These are phyloP conservation scores for Melanotaenia duboulayi DNA, from an alignment of 2,113 vertebrate species.

Conservation along the genomic window DNA sequence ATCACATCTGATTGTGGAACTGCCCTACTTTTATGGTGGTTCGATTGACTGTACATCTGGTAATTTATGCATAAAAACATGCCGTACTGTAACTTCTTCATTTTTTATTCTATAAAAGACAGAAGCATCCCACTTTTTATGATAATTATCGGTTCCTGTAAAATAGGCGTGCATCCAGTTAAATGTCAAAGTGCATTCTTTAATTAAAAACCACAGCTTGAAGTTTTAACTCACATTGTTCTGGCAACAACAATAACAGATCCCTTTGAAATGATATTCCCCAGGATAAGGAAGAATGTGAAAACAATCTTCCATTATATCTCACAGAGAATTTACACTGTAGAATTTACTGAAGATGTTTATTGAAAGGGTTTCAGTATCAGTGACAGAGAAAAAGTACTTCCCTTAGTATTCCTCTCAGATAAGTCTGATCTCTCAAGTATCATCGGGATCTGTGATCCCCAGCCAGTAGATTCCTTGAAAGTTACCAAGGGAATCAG, in stretches of 20 bases:
- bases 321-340: background rate
- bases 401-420: constrained; percentile 39
- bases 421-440: constrained; percentile 55
- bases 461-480: constrained; percentile 69
- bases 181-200: background rate
- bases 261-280: background rate
- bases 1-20: constrained; percentile 11
- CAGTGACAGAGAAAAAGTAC: background rate
- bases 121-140: background rate
- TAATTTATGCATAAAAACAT: background rate
- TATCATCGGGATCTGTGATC: constrained; percentile 63
- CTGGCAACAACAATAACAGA: background rate
- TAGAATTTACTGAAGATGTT: constrained; percentile 12
- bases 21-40: constrained; percentile 1
- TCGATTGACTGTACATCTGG: constrained; percentile 7
- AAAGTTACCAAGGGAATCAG: constrained; percentile 69
- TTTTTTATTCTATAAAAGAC: background rate
- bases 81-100: background rate
- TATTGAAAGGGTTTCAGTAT: constrained; percentile 6
- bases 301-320: background rate
- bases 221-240: background rate
- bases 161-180: background rate
- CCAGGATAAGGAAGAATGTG: background rate
- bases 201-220: background rate
- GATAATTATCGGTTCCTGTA: background rate